Evolutionary conservation across 2,888 invertebrate species (phyloP).

Genomic region (Andrena bicolor): DNA sequence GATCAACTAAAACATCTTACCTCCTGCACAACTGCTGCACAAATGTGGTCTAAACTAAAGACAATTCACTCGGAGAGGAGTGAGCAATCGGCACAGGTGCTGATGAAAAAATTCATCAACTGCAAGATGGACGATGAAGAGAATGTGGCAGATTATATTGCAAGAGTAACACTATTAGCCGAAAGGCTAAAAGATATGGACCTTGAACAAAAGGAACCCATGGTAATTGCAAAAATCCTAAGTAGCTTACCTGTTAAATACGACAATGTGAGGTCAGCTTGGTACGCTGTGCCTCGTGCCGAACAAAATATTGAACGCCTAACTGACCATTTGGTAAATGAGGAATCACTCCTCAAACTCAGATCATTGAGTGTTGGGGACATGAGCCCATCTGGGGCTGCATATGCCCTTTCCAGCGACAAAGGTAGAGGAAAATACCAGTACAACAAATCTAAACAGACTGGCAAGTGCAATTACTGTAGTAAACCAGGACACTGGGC

Average conservation of each 20-base stretch:
- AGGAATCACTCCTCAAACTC: not conserved
- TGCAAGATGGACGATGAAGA: not conserved
- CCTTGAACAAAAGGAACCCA: not conserved
- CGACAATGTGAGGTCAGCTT: not conserved
- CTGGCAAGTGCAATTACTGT: not conserved
- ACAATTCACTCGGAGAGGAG: constrained; percentile 1
- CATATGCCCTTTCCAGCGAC: not conserved
- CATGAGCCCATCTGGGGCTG: not conserved
- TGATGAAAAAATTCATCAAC: not conserved
- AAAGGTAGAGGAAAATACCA: not conserved
- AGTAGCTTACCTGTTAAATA: not conserved
- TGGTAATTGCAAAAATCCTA: not conserved
- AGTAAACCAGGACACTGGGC: constrained; percentile 1
- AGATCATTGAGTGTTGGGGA: not conserved
- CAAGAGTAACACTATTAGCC: not conserved
- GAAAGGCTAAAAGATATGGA: not conserved
- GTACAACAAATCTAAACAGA: not conserved
- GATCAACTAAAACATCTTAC: not conserved
- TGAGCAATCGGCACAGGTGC: constrained; percentile 1
- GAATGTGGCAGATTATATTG: not conserved
- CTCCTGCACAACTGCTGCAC: not conserved
- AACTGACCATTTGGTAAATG: not conserved
- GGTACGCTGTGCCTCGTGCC: not conserved
- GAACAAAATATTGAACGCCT: not conserved
- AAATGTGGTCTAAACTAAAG: not conserved